Evolutionary conservation across 2,113 vertebrate genomes (phyloP), one percentile per base, ranked within the genome.

Genomic region (Varanus komodoensis): DNA sequence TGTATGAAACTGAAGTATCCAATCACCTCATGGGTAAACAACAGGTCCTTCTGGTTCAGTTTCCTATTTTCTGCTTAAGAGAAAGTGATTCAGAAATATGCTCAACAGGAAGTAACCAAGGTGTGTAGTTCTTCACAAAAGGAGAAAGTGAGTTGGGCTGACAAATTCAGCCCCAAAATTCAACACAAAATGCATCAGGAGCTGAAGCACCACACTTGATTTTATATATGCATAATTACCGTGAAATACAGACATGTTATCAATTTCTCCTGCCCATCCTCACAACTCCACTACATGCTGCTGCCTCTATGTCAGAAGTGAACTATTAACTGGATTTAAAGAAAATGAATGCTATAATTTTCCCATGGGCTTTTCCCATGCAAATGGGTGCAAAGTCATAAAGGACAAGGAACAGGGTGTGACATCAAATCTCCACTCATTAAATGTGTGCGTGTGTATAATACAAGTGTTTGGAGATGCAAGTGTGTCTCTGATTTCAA

Each of bases 11-110:
- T 91, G 67, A 90, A 68, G 29, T 84, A 84, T 93, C 93, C 94
- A 93, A 95, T 92, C 92, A 96, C 88, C 94, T 95, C 94, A 91
- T 78, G 92, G 92, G n/a, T 89, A 94, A 96, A 94, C 44, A 95
- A 82, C 83, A 71, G 48, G 23, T 92, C 93, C 48, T 84, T 75
- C 84, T 81, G 92, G 94, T 88, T 93, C 17, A 14, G 82, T 94
- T 94, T 95, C 89, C 79, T 90, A 80, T 90, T 75, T 9, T 86
- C 68, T 92, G 71, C 69, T 84, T 38, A 38, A 82, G 29, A 38
- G 48, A 84, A 89, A 84, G 67, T 54, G 64, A 71, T 8, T 79
- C 87, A 88, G 89, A 79, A 85, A 85, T 89, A 57, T 78, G 48
- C 67, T 85, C 83, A 85, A 6, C 48, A 67, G n/a, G 17, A 34